phyloP scores from a whole-genome alignment of 2,113 vertebrate species.

The Catagonus wagneri region DNA sequence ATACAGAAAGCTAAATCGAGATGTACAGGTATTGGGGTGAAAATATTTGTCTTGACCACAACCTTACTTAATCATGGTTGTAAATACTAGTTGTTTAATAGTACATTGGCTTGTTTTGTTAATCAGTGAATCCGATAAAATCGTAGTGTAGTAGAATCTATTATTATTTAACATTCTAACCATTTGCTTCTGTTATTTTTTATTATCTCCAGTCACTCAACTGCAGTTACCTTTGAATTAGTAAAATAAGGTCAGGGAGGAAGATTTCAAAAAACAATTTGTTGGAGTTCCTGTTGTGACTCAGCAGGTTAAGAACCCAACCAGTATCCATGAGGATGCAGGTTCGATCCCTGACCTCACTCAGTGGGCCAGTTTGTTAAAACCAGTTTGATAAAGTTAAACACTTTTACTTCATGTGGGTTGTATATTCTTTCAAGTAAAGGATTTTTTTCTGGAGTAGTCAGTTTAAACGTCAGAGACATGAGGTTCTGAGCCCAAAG shows the following conservation, averaged over 20 bases:
- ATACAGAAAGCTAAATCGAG: slow-evolving; percentile 95
- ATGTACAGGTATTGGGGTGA: slow-evolving; percentile 90
- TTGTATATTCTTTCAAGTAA: slow-evolving; percentile 6
- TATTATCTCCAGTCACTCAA: not conserved
- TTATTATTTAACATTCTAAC: not conserved
- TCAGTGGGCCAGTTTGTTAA: not conserved
- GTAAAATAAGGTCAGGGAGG: not conserved
- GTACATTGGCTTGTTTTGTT: not conserved
- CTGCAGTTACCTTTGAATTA: not conserved
- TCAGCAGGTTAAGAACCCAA: no score
- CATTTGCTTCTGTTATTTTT: not conserved
- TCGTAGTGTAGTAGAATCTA: slow-evolving; percentile 9
- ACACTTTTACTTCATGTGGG: not conserved
- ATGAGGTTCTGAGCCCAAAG: not conserved
- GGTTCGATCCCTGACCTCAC: no score
- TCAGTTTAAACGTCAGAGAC: slow-evolving; percentile 41
- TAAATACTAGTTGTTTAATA: not conserved
- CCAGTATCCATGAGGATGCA: no score
- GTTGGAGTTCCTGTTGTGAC: not conserved
- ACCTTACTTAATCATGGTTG: not conserved
- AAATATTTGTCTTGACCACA: slow-evolving; percentile 16
- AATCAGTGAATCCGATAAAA: not conserved
- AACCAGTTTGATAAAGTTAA: not conserved
- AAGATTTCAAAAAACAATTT: not conserved
- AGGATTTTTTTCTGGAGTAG: not conserved